phyloP scores from a whole-genome alignment of 2,797 vertebrate genomes.

The Alcedo quadribrachys region DNA sequence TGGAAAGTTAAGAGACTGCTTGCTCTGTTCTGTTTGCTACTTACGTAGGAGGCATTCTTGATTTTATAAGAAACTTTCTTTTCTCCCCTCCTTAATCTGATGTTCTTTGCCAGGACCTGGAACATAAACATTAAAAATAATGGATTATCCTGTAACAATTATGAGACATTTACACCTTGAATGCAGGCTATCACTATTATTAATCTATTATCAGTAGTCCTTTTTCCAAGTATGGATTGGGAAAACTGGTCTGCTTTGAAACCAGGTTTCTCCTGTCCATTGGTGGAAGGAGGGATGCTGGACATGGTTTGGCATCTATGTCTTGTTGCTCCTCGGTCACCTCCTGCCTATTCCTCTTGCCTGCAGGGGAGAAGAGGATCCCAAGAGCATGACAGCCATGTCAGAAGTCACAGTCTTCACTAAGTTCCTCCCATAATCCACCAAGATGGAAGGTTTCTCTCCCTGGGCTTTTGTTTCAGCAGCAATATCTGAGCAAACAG shows the following conservation, averaged over 20 bases:
- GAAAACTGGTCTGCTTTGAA: background rate
- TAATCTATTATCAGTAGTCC: background rate
- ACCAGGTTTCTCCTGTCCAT: background rate
- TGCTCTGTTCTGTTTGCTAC: background rate
- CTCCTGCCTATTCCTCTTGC: background rate
- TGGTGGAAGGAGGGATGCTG: background rate
- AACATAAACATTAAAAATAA: background rate
- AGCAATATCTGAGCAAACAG: background rate
- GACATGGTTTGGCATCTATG: background rate
- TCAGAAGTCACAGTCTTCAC: background rate
- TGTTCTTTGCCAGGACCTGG: background rate
- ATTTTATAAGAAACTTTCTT: background rate
- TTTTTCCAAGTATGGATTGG: background rate
- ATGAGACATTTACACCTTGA: background rate
- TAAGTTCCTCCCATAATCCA: background rate
- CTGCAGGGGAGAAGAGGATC: background rate
- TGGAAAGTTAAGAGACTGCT: background rate
- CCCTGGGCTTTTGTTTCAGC: accelerated
- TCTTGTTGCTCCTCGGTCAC: background rate
- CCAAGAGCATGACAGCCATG: background rate
- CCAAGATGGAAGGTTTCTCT: background rate
- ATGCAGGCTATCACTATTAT: background rate
- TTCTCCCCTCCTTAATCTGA: background rate
- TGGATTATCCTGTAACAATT: background rate
- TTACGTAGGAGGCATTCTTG: background rate